Base-by-base conservation (phyloP, 1,140 invertebrate species). In the Neelides sp. region DNA sequence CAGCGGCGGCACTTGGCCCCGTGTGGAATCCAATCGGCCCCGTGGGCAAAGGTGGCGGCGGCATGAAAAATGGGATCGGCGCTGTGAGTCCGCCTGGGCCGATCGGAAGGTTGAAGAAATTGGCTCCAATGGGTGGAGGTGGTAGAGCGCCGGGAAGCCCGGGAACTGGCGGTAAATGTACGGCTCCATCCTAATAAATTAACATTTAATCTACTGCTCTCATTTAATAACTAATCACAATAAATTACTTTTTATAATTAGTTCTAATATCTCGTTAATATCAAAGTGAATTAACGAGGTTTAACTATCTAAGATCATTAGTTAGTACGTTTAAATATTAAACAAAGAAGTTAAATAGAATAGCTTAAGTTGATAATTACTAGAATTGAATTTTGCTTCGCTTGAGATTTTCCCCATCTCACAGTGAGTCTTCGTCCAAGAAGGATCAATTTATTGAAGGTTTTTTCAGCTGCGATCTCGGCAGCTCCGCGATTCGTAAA, bases 381-480 rank as follows among this genome's bases (percentile, higher is more conserved):
- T 64, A 63, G 57, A 59, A 66, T 35, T 27, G 55, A 39, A 13
- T 42, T 59, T 55, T 75, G 72, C 47, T 78, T 71, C 1, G 77
- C 87, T 69, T 92, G 88, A 1, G 86, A 87, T 62, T 85, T 79
- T 1, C 95, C 94, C 95, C 95, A 98, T 64, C 96, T 93, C 28
- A 99, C 94, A 7, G 87, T 92, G 0, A 97, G 71, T 48, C 91
- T 75, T 42, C 85, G 73, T 0, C 87, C 88, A 19, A 82, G 78
- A 17, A 95, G 73, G 24, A 91, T 89, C 1, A 58, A 27, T 42
- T 96, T 94, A 62, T 98, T 96, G 64, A 97, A 98, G 0, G 90
- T 91, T 61, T 88, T 85, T 63, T 98, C 93, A 2, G 92, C 91
- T 10, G 94, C 94, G 52, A 81, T 68, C 69, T 99, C 95, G 0